Base-by-base conservation (phyloP, 2,888 invertebrate species). In the Galerucella pusilla region DNA sequence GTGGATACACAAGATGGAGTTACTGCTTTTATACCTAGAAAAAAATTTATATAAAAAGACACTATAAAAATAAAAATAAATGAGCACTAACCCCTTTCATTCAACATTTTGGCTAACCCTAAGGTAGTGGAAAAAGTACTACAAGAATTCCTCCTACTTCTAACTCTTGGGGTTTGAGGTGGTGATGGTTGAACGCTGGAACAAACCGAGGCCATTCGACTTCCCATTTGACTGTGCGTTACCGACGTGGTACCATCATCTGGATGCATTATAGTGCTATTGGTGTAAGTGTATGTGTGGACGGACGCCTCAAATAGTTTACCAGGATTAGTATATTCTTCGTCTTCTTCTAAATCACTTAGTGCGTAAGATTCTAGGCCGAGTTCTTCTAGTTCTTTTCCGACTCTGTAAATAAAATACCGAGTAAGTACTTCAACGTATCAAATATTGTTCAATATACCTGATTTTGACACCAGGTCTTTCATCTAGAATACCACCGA, bases 401-500 rank as follows among this genome's bases (percentile, higher is more conserved):
- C 93, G 9, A 96, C 96, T 1, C 95, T 91, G 70, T 54, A 59
- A 68, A 59, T 20, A 25, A 59, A 45, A 59, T 6, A 1, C 16
- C 52, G 77, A 77, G 61, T 20, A 72, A 65, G 42, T 57, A 57
- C 20, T 16, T 57, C 20, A 10, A 57, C 16, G 20, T 57, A 20
- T 7, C 10, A 57, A 20, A 57, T 6, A 10, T 16, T 57, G 16
- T 66, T 49, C 49, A 49, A 14, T 14, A 49, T 72, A 85, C 83
- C 86, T 83, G 68, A 95, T 94, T 80, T 94, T 95, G 0, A 98
- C 96, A 2, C 97, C 97, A 0, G 97, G 97, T 74, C 97, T 91
- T 76, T 96, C 96, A 81, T 97, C 97, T 75, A 98, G 88, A 72
- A 98, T 89, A 80, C 97, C 96, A 77, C 96, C 95, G 85, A 98